These are phyloP conservation scores for Oligia fasciuncula DNA, from an alignment of 2,888 invertebrate genomes.

Conservation along the genomic window DNA sequence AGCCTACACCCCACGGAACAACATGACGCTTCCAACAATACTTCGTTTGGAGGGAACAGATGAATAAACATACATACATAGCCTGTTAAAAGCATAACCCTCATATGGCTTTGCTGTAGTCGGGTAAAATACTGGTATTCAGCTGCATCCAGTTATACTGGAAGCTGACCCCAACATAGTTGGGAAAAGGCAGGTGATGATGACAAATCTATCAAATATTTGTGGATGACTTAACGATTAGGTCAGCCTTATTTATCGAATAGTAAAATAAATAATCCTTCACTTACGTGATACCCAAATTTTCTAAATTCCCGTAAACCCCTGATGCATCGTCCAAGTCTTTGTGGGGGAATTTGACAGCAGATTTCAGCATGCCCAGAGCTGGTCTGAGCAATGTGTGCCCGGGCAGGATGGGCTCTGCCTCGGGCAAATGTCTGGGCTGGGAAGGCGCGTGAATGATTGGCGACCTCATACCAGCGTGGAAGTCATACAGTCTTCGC, in stretches of 20 bases:
- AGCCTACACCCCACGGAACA: not conserved
- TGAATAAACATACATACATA: not conserved
- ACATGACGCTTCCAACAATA: not conserved
- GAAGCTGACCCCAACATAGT: not conserved
- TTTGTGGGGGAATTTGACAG: slow-evolving; percentile 83
- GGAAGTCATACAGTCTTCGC: slow-evolving; percentile 71
- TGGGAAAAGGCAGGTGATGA: not conserved
- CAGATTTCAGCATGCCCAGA: slow-evolving; percentile 83
- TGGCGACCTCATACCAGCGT: slow-evolving; percentile 53
- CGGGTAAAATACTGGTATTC: too few species aligned
- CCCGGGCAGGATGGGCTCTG: slow-evolving; percentile 82
- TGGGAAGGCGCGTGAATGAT: slow-evolving; percentile 76
- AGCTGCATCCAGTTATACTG: not conserved
- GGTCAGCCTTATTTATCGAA: not conserved
- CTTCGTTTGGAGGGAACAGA: not conserved
- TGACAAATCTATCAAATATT: not conserved
- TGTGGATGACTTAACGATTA: not conserved
- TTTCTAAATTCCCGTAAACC: slow-evolving; percentile 80
- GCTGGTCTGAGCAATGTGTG: slow-evolving; percentile 83
- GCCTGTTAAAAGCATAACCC: not conserved
- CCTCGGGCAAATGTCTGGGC: slow-evolving; percentile 79
- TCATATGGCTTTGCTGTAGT: not conserved
- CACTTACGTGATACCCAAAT: slow-evolving; percentile 78
- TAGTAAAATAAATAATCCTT: not conserved
- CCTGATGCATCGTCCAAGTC: slow-evolving; percentile 79